phyloP scores from a whole-genome alignment of 2,888 invertebrate species.

The Griposia aprilina region DNA sequence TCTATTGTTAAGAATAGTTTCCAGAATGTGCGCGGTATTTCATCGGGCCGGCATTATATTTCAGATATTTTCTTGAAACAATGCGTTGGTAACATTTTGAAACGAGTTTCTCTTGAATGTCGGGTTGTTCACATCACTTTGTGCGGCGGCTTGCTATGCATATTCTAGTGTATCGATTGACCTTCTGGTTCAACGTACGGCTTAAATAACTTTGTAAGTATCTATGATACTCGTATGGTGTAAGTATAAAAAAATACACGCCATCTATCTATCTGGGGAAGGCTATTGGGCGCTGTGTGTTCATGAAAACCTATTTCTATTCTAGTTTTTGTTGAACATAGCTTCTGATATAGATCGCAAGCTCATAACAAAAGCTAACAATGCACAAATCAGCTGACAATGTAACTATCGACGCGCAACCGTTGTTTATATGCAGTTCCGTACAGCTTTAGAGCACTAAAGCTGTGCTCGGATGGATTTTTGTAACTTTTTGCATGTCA shows the following conservation, averaged over 20 bases:
- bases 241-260: neutral
- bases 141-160: slow-evolving; percentile 4
- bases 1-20: slow-evolving; percentile 53
- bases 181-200: neutral
- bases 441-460: slow-evolving; percentile 67
- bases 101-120: slow-evolving; percentile 45
- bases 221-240: neutral
- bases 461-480: slow-evolving; percentile 75
- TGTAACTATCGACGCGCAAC: slow-evolving; percentile 62
- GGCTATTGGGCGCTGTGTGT: slow-evolving; percentile 4
- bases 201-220: neutral
- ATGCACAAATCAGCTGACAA: slow-evolving; percentile 69
- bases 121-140: slow-evolving; percentile 33
- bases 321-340: slow-evolving; percentile 18
- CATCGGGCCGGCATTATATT: slow-evolving; percentile 40
- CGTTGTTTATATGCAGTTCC: slow-evolving; percentile 69
- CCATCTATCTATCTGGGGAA: neutral
- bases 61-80: slow-evolving; percentile 48
- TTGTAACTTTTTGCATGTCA: slow-evolving; percentile 85
- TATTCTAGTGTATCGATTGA: slow-evolving; percentile 12
- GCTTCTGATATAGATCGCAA: slow-evolving; percentile 49
- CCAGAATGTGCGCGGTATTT: slow-evolving; percentile 33
- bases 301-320: slow-evolving; percentile 22
- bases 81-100: slow-evolving; percentile 37
- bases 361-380: slow-evolving; percentile 61